Evolutionary conservation across 2,113 vertebrate genomes (phyloP).

Genomic region (Platycercus adscitus): DNA sequence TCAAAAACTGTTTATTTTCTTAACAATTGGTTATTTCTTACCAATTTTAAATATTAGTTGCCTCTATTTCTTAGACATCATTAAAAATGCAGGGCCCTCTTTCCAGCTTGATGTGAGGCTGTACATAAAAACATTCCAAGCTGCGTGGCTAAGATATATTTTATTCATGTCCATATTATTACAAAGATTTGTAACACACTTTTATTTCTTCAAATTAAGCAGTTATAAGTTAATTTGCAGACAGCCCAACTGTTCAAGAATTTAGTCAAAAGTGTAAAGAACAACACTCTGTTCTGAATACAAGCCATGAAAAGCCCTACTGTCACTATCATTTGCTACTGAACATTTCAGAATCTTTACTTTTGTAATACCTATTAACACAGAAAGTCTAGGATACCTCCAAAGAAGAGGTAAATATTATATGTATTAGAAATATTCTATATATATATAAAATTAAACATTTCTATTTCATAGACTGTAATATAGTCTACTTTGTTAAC

Average conservation of each 20-base stretch:
- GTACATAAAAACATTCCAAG: background rate
- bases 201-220: background rate
- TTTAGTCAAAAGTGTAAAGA: background rate
- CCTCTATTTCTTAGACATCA: background rate
- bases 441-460: background rate
- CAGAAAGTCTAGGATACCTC: background rate
- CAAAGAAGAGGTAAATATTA: background rate
- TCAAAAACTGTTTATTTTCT: background rate
- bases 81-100: background rate
- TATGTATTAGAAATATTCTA: background rate
- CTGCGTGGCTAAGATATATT: background rate
- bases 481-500: background rate
- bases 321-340: background rate
- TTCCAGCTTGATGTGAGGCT: background rate
- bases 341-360: background rate
- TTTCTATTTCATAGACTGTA: background rate
- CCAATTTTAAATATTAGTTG: background rate
- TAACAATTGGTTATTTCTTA: background rate
- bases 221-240: background rate
- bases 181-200: background rate
- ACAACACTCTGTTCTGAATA: background rate
- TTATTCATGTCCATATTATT: background rate
- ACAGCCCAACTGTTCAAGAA: background rate
- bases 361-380: background rate
- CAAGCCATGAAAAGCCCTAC: background rate